Evolutionary conservation across 2,113 vertebrate species (phyloP).

Genomic region (Syngnathoides biaculeatus): DNA sequence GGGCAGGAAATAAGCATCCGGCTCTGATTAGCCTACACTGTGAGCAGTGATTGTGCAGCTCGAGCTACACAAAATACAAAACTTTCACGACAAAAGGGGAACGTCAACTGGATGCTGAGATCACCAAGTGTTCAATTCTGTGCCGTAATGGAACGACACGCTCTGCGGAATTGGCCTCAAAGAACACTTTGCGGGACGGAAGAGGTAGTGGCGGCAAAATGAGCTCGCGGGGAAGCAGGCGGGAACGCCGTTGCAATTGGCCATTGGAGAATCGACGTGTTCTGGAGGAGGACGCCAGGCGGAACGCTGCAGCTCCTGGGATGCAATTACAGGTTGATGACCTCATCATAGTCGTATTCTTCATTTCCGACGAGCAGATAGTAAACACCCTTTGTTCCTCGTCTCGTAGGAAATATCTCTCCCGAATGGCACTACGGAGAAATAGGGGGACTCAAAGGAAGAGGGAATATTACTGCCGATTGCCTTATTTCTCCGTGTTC

Average conservation of each 20-base stretch:
- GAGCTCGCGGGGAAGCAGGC: slow-evolving; percentile 39
- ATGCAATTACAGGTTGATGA: slow-evolving; percentile 14
- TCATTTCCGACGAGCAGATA: not conserved
- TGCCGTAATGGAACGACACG: slow-evolving; percentile 50
- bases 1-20: slow-evolving; percentile 45
- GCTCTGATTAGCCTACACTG: slow-evolving; percentile 62
- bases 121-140: slow-evolving; percentile 56
- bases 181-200: slow-evolving; percentile 47
- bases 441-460: not conserved
- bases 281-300: slow-evolving; percentile 9
- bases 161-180: slow-evolving; percentile 35
- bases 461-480: not conserved
- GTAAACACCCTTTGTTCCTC: not conserved
- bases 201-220: slow-evolving; percentile 50
- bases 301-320: slow-evolving; percentile 10
- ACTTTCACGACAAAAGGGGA: slow-evolving; percentile 11
- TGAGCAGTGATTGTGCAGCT: slow-evolving; percentile 45
- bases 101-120: slow-evolving; percentile 23
- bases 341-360: not conserved
- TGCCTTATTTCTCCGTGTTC: not conserved
- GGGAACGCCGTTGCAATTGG: slow-evolving; percentile 37
- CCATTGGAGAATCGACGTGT: slow-evolving; percentile 35
- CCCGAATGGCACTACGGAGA: not conserved
- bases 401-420: not conserved
- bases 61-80: slow-evolving; percentile 1